Percentiles rank a stretch among this genome's conserved stretches.
Conservation (phyloP, 2,888 invertebrate species). For the Spodoptera exigua region DNA sequence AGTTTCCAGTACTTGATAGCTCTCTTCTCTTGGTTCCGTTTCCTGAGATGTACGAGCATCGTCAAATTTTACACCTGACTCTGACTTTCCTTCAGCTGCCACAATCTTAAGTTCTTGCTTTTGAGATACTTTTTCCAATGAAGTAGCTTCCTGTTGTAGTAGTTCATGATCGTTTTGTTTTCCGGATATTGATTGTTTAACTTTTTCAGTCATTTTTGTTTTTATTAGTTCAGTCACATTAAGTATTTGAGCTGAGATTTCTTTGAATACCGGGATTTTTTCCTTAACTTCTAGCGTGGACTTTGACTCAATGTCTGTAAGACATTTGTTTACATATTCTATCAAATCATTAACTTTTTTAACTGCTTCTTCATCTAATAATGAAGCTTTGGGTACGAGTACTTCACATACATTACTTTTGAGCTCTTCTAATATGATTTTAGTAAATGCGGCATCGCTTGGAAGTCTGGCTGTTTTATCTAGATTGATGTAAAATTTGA, state of each 20-base stretch:
- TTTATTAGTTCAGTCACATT: constrained; percentile 58
- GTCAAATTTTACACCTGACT: not conserved
- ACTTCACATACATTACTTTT: constrained; percentile 65
- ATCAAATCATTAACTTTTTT: constrained; percentile 53
- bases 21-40: not conserved
- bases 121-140: too few species aligned
- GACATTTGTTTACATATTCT: constrained; percentile 59
- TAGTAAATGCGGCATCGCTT: constrained; percentile 81
- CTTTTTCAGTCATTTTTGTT: constrained; percentile 25
- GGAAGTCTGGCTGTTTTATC: constrained; percentile 85
- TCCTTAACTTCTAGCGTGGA: constrained; percentile 79
- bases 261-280: constrained; percentile 82
- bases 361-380: constrained; percentile 50
- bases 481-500: constrained; percentile 84
- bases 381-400: constrained; percentile 55
- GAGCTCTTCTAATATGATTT: constrained; percentile 78
- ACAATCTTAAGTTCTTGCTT: not conserved
- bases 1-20: not conserved
- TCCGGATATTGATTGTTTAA: constrained; percentile 1
- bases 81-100: not conserved
- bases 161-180: not conserved
- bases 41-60: not conserved
- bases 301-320: constrained; percentile 67
- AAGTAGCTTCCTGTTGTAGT: not conserved
- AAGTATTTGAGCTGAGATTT: constrained; percentile 66